phyloP scores from a whole-genome alignment of 2,888 invertebrate species.

The Cephus pulcher region DNA sequence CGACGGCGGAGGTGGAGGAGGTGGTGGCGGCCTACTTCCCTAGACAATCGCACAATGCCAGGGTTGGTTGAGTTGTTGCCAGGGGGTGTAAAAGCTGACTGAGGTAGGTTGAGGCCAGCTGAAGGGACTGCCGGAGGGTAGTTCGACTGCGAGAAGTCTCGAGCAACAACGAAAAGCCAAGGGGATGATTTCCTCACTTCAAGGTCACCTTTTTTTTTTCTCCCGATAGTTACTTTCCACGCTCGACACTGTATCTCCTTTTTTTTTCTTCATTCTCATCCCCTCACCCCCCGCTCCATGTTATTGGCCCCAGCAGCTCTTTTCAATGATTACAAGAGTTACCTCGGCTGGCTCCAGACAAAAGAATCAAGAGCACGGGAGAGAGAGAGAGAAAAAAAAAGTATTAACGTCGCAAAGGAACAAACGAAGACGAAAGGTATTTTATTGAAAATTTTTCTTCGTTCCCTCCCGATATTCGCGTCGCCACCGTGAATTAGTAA shows the following conservation, averaged over 20 bases:
- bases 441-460: background rate
- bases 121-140: conserved; percentile 6
- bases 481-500: background rate
- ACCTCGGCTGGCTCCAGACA: background rate
- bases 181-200: conserved; percentile 33
- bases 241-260: background rate
- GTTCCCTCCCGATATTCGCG: background rate
- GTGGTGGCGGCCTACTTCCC: conserved; percentile 54
- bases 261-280: background rate
- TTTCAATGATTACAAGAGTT: background rate
- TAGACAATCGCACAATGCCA: conserved; percentile 51
- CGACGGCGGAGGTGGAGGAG: conserved; percentile 30
- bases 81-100: conserved; percentile 16
- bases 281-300: background rate
- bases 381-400: background rate
- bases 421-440: background rate
- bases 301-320: background rate
- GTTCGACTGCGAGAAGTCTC: background rate
- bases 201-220: conserved; percentile 34
- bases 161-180: conserved; percentile 14
- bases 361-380: background rate
- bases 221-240: background rate
- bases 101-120: conserved; percentile 13
- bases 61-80: conserved; percentile 22
- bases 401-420: background rate